These are phyloP conservation scores for Eurois occulta DNA, from an alignment of 2,888 invertebrate genomes.

Conservation along the genomic window DNA sequence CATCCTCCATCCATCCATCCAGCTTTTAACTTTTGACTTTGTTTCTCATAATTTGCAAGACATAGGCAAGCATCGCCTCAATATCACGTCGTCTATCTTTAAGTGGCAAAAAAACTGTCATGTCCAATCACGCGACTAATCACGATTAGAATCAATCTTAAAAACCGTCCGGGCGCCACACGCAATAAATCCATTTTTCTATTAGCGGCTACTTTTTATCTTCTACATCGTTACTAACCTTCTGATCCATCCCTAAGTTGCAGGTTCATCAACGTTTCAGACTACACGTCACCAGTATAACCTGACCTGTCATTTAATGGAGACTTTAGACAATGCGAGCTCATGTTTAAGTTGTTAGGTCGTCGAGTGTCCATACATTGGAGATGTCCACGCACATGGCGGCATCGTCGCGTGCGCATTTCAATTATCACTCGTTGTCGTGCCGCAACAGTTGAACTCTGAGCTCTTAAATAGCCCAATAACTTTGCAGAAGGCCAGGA, in stretches of 20 bases:
- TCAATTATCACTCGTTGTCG: constrained; percentile 65
- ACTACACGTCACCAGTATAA: neutral
- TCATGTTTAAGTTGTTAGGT: neutral
- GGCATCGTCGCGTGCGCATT: constrained; percentile 65
- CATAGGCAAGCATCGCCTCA: neutral
- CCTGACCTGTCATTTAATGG: neutral
- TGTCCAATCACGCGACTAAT: constrained; percentile 16
- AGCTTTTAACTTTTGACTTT: neutral
- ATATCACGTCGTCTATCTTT: neutral
- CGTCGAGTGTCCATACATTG: neutral
- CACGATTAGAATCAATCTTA: constrained; percentile 20
- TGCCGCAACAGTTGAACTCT: constrained; percentile 58
- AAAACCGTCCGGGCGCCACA: constrained; percentile 23
- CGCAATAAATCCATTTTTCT: constrained; percentile 17
- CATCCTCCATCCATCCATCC: too few species aligned
- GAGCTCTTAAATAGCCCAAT: constrained; percentile 57
- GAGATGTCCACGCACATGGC: constrained; percentile 17
- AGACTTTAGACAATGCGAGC: neutral
- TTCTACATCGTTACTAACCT: constrained; percentile 13
- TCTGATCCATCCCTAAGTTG: constrained; percentile 20
- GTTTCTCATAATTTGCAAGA: neutral
- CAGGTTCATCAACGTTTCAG: neutral
- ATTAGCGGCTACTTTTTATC: constrained; percentile 14
- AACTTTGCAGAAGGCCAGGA: constrained; percentile 43
- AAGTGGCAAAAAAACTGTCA: neutral